Conservation (phyloP, 2,797 vertebrate genomes). For the Amphiprion clarkii region DNA sequence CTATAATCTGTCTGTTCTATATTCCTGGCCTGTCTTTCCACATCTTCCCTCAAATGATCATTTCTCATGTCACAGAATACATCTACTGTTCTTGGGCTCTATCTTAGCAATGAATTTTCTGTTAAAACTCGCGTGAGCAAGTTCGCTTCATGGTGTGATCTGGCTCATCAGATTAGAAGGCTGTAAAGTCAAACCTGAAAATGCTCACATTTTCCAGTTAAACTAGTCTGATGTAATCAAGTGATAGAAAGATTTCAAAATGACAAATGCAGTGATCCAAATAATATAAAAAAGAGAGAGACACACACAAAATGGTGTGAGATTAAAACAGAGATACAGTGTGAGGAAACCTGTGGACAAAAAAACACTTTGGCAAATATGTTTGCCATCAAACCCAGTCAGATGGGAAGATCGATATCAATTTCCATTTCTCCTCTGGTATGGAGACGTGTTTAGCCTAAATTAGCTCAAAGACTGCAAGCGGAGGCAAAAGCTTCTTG, state of each 20-base stretch:
- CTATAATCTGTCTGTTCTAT: slow-evolving; percentile 25
- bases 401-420: slow-evolving; percentile 49
- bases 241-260: slow-evolving; percentile 20
- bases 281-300: slow-evolving; percentile 16
- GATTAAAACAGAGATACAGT: not conserved
- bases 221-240: slow-evolving; percentile 23
- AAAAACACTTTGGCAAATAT: slow-evolving; percentile 33
- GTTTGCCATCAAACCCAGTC: slow-evolving; percentile 43
- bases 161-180: slow-evolving; percentile 36
- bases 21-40: slow-evolving; percentile 2
- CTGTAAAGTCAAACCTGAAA: slow-evolving; percentile 17
- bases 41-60: slow-evolving; percentile 24
- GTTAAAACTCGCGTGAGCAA: slow-evolving; percentile 38
- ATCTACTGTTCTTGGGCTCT: not conserved
- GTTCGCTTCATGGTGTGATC: slow-evolving; percentile 19
- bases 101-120: slow-evolving; percentile 4
- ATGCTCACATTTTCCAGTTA: slow-evolving; percentile 17
- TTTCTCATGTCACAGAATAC: slow-evolving; percentile 18
- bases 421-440: slow-evolving; percentile 48
- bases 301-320: slow-evolving; percentile 3
- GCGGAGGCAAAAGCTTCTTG: slow-evolving; percentile 20
- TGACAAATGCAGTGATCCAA: slow-evolving; percentile 16
- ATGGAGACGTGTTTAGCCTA: slow-evolving; percentile 50
- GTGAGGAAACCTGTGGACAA: slow-evolving; percentile 7
- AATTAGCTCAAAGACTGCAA: slow-evolving; percentile 64